Evolutionary conservation across 2,888 invertebrate species (phyloP).

Genomic region (Sphinx pinastri): DNA sequence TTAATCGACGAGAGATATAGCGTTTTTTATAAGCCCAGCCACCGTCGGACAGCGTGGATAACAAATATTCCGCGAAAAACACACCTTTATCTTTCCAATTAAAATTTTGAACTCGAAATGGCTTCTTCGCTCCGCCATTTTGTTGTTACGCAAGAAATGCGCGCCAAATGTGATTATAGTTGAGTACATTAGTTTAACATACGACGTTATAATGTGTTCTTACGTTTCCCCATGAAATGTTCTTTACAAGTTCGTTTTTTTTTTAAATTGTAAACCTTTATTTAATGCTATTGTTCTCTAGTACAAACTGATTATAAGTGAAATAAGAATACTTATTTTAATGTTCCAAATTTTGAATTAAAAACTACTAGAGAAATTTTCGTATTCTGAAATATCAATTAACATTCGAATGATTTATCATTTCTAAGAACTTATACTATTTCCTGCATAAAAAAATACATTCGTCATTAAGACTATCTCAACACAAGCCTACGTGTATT

Average conservation of each 20-base stretch:
- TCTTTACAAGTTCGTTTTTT: no score
- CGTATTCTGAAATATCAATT: no score
- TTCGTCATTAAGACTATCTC: constrained; percentile 3
- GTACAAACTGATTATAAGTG: no score
- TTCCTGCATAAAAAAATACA: background rate
- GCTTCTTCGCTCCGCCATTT: constrained; percentile 75
- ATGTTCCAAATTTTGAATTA: no score
- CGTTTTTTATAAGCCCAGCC: constrained; percentile 36
- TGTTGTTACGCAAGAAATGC: constrained; percentile 39
- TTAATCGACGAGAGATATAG: constrained; percentile 48
- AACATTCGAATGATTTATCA: no score
- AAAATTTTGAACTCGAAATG: constrained; percentile 79
- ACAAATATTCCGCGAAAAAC: constrained; percentile 63
- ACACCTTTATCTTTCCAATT: constrained; percentile 75
- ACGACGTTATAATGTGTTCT: background rate
- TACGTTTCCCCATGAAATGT: background rate
- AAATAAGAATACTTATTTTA: no score
- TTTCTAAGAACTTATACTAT: no score
- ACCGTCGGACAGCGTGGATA: constrained; percentile 26
- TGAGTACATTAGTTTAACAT: background rate
- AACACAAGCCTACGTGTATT: constrained; percentile 5
- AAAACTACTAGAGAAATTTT: no score
- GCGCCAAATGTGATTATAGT: constrained; percentile 20
- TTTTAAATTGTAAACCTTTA: no score
- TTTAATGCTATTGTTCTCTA: no score